phyloP scores from a whole-genome alignment of 2,113 vertebrate species.

The Rutilus rutilus region DNA sequence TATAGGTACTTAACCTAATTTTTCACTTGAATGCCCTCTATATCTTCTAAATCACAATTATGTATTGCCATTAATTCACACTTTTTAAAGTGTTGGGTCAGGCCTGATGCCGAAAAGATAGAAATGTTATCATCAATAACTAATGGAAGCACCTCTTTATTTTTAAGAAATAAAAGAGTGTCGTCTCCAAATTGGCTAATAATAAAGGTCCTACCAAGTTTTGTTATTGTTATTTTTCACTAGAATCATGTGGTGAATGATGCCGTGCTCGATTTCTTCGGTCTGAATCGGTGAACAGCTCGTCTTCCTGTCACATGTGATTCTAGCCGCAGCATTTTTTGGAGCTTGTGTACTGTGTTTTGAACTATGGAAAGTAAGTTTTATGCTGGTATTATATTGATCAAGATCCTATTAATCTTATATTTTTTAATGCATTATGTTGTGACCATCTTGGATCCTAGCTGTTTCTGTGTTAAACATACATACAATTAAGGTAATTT shows the following conservation, averaged over 20 bases:
- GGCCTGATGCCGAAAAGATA: no score
- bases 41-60: no score
- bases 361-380: constrained; percentile 4
- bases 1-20: no score
- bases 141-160: no score
- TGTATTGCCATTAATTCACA: no score
- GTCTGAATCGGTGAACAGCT: constrained; percentile 4
- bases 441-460: not conserved
- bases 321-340: not conserved
- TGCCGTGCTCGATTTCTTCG: not conserved
- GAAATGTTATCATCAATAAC: no score
- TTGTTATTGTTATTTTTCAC: not conserved
- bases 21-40: no score
- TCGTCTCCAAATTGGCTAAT: no score
- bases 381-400: not conserved
- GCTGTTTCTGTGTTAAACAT: not conserved
- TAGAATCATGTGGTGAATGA: not conserved
- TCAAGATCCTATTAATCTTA: not conserved
- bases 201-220: no score
- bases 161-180: no score
- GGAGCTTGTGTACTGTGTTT: not conserved
- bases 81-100: no score
- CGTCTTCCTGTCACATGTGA: not conserved
- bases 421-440: not conserved
- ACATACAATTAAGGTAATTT: not conserved